Conservation (phyloP, 2,797 vertebrate species). For the Chaetodon trifasciatus region DNA sequence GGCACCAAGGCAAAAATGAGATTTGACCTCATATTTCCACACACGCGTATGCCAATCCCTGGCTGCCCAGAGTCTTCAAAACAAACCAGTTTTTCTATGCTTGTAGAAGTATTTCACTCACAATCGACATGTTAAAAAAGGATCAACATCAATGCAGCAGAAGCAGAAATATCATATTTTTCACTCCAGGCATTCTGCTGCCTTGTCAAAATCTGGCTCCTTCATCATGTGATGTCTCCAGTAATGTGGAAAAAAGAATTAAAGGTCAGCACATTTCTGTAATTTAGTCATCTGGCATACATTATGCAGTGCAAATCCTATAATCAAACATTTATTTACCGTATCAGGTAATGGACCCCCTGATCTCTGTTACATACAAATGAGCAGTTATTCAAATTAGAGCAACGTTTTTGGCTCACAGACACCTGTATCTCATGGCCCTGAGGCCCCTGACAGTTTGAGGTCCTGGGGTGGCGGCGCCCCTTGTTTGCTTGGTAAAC, state of each 20-base stretch:
- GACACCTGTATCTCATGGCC: background rate
- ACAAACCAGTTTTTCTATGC: too few species aligned
- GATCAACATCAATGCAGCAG: background rate
- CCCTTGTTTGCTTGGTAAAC: background rate
- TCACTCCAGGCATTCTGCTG: background rate
- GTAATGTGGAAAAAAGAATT: background rate
- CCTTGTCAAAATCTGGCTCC: background rate
- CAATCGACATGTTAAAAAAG: too few species aligned
- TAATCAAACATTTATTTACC: background rate
- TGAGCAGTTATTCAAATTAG: background rate
- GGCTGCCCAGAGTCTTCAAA: background rate
- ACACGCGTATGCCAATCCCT: background rate
- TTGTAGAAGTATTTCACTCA: too few species aligned
- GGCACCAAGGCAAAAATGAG: too few species aligned
- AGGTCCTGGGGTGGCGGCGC: background rate
- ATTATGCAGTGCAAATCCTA: background rate
- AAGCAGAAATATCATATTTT: too few species aligned
- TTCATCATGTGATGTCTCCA: too few species aligned
- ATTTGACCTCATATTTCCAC: too few species aligned
- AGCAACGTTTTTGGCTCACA: background rate
- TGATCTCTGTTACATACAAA: background rate
- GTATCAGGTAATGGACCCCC: background rate
- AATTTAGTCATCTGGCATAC: background rate
- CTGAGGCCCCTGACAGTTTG: background rate
- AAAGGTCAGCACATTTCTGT: background rate